These are phyloP conservation scores for Dinomys branickii DNA, from an alignment of 2,113 vertebrate species.

Conservation along the genomic window DNA sequence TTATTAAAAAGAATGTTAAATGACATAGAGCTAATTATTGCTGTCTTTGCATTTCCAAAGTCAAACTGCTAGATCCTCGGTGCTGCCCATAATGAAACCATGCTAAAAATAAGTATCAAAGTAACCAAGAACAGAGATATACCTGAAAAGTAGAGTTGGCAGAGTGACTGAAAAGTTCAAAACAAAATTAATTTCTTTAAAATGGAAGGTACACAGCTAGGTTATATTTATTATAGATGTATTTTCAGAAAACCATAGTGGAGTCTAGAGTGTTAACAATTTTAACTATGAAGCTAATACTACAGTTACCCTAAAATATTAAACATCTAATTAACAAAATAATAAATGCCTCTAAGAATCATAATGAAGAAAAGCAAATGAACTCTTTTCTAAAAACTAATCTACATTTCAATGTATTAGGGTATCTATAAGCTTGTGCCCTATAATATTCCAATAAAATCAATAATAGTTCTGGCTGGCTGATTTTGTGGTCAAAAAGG, in stretches of 20 bases:
- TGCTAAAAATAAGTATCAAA: background rate
- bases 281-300: conserved; percentile 24
- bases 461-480: background rate
- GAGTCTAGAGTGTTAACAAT: background rate
- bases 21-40: background rate
- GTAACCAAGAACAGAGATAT: conserved; percentile 23
- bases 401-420: background rate
- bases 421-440: background rate
- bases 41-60: conserved; percentile 30
- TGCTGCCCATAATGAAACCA: background rate
- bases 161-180: background rate
- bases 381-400: conserved; percentile 48
- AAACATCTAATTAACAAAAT: conserved; percentile 45
- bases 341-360: background rate
- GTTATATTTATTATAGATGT: conserved; percentile 6
- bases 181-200: conserved; percentile 12
- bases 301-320: conserved; percentile 18
- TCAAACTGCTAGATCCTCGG: conserved; percentile 16
- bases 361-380: conserved; percentile 20
- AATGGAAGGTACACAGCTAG: background rate
- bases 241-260: conserved; percentile 41
- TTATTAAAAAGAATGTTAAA: conserved; percentile 12
- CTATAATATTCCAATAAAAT: conserved; percentile 10
- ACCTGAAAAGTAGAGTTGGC: background rate
- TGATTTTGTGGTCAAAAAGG: background rate